A percentile compares a stretch with the other conserved stretches of the same genome.
Conservation (phyloP, 2,888 invertebrate species). For the Prosapia bicincta region DNA sequence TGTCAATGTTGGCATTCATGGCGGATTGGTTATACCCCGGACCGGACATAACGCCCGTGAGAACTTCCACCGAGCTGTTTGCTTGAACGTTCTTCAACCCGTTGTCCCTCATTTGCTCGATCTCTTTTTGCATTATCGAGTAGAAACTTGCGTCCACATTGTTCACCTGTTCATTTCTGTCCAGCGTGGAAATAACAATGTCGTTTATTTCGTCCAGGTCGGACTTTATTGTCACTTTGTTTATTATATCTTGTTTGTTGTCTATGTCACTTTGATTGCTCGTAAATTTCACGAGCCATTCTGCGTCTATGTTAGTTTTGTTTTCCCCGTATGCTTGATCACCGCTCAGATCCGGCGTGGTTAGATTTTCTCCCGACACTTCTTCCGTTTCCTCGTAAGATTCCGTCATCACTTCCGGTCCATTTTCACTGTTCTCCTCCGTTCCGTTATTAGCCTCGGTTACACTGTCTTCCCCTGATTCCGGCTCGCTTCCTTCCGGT, state of each 20-base stretch:
- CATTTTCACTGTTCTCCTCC: background rate
- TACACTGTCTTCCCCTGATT: background rate
- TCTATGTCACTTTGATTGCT: background rate
- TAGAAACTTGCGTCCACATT: background rate
- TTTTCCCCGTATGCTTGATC: background rate
- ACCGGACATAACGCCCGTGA: background rate
- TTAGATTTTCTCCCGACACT: slow-evolving; percentile 6
- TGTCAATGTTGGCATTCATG: background rate
- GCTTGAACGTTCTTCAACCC: background rate
- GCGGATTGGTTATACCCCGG: background rate
- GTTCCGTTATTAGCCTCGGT: background rate
- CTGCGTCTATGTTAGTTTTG: background rate
- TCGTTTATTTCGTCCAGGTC: background rate
- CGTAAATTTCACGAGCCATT: background rate
- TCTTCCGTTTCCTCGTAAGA: slow-evolving; percentile 11
- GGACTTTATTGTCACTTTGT: background rate
- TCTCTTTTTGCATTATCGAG: background rate
- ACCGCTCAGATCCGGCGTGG: background rate
- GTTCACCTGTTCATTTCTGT: background rate
- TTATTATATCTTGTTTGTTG: background rate
- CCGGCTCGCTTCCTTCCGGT: slow-evolving; percentile 2
- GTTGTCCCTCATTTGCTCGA: background rate
- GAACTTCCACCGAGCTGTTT: background rate
- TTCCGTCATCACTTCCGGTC: slow-evolving; percentile 13
- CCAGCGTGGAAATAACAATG: background rate